phyloP scores from a whole-genome alignment of 1,140 invertebrate genomes.

The Drosophila yakuba region DNA sequence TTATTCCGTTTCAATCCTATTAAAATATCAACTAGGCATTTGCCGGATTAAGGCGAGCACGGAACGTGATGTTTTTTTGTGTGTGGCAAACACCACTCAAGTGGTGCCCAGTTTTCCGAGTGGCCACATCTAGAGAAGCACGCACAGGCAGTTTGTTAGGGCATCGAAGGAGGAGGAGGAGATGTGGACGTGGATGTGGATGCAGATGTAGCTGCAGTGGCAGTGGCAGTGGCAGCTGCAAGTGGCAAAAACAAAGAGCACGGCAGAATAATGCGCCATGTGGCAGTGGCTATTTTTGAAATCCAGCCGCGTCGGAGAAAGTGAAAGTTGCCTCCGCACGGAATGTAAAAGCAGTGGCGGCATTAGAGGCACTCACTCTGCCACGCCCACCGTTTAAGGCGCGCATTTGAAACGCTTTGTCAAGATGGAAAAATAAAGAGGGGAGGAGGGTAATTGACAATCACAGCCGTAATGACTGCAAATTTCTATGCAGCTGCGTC shows the following conservation, averaged over 20 bases:
- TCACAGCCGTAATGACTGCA: conserved; percentile 44
- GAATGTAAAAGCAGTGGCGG: conserved; percentile 15
- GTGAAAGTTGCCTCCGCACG: conserved; percentile 66
- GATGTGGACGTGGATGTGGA: not conserved
- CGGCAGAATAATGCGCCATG: conserved; percentile 18
- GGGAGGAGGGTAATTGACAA: conserved; percentile 35
- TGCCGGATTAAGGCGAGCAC: conserved; percentile 20
- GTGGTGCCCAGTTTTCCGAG: conserved; percentile 33
- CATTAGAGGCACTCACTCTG: conserved; percentile 26
- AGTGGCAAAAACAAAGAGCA: conserved; percentile 28
- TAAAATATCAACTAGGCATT: conserved; percentile 21
- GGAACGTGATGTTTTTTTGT: conserved; percentile 17
- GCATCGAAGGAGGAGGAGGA: conserved; percentile 1
- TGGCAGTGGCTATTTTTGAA: conserved; percentile 53
- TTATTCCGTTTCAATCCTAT: conserved; percentile 21
- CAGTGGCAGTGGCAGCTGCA: conserved; percentile 21
- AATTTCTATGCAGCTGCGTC: conserved; percentile 40
- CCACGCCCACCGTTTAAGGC: conserved; percentile 66
- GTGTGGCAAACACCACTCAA: conserved; percentile 25
- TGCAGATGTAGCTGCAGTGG: conserved; percentile 23
- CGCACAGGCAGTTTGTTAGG: conserved; percentile 48
- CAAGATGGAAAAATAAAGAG: not conserved
- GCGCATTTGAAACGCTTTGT: conserved; percentile 45
- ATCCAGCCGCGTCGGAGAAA: conserved; percentile 52
- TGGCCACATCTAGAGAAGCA: conserved; percentile 35